phyloP scores from a whole-genome alignment of 2,888 invertebrate genomes.

The Acrobasis consociella region DNA sequence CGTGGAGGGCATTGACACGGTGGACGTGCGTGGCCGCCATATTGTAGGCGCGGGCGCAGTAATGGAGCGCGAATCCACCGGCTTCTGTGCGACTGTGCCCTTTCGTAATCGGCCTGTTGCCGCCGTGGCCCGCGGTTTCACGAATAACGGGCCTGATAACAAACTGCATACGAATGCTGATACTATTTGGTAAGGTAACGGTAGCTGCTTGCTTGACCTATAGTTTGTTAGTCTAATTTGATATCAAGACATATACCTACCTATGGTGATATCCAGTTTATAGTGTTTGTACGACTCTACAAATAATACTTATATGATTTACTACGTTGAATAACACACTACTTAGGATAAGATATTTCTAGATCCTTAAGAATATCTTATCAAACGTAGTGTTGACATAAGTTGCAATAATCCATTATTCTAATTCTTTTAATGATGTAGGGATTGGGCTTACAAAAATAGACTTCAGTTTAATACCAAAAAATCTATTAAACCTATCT shows the following conservation, averaged over 20 bases:
- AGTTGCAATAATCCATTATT: too few relatives aligned
- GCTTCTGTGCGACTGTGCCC: conserved; percentile 56
- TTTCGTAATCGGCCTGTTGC: conserved; percentile 56
- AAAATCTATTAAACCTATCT: background rate
- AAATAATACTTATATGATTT: too few relatives aligned
- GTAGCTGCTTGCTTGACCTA: background rate
- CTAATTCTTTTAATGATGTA: too few relatives aligned
- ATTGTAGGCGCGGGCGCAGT: conserved; percentile 55
- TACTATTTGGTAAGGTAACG: background rate
- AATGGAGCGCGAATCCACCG: conserved; percentile 73
- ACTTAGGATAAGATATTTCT: too few relatives aligned
- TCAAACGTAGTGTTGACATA: too few relatives aligned
- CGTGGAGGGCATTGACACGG: conserved; percentile 79
- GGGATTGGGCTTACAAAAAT: too few relatives aligned
- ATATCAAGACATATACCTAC: too few relatives aligned
- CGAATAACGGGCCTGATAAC: conserved; percentile 27
- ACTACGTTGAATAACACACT: too few relatives aligned
- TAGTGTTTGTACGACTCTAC: too few relatives aligned
- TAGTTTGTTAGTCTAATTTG: too few relatives aligned
- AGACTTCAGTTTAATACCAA: background rate
- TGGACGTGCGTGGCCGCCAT: conserved; percentile 63
- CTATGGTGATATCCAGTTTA: too few relatives aligned
- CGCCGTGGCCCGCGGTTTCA: conserved; percentile 32
- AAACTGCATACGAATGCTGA: conserved; percentile 12
- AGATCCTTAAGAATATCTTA: too few relatives aligned